Evolutionary conservation across 2,888 invertebrate genomes (phyloP), one percentile per base, ranked within the genome.

Genomic region (Macrophya alboannulata): DNA sequence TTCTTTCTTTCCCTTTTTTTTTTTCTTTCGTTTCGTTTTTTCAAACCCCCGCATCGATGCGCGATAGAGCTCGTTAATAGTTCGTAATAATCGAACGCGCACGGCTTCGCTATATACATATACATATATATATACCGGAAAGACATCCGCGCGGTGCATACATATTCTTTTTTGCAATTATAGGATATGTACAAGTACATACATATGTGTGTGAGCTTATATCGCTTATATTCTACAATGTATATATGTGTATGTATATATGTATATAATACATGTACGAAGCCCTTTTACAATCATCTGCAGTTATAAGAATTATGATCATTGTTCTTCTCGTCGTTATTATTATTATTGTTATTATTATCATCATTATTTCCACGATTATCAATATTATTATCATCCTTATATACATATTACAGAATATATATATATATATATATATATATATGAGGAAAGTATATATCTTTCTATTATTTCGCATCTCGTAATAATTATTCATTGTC

Each of bases 141-240:
- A 74, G n/a, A 45, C 74, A 74, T 74, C 74, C 74, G 74, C 25
- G 74, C 45, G n/a, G 12, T 74, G 74, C 74, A 45, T 74, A 21
- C 74, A 15, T 74, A 74, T 45, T 74, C 74, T 21, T 74, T 68
- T 31, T 43, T 25, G 74, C 74, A 25, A 43, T 21, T 31, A 31
- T 31, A 31, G 31, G 31, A 2, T 31, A 31, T 31, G 31, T n/a
- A n/a, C n/a, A n/a, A n/a, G 31, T 31, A 31, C 3, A 3, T 31
- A 31, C 3, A 3, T 31, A 31, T 17, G 25, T 17, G 40, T 17
- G 45, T 15, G 10, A 8, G 17, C 45, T n/a, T n/a, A n/a, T 17
- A 74, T 74, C 45, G 74, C n/a, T 43, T 72, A 72, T 74, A 43
- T 43, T 45, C 4, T 45, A 74, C 21, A 25, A 45, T 68, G 37